Conservation (phyloP, 2,888 invertebrate species). For the Eupithecia inturbata region DNA sequence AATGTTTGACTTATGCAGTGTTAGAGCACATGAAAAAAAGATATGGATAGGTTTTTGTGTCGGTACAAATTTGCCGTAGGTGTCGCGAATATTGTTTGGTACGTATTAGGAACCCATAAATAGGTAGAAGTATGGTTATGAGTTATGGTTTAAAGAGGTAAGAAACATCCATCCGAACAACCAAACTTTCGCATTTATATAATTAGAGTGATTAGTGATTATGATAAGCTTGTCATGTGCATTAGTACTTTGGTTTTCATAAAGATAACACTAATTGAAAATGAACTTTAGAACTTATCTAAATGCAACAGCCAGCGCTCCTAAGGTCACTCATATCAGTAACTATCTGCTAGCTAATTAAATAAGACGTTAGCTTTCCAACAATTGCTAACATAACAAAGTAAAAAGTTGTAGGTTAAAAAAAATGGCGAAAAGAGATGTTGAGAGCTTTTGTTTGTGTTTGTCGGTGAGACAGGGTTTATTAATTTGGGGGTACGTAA, state of each 20-base stretch:
- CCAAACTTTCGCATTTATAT: neutral
- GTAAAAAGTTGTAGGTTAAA: neutral
- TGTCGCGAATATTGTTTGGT: too few species aligned
- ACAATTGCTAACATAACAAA: neutral
- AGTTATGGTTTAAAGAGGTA: neutral
- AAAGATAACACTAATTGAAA: neutral
- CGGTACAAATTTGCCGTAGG: too few species aligned
- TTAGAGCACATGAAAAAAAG: too few species aligned
- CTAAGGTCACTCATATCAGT: conserved; percentile 25
- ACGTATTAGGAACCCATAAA: too few species aligned
- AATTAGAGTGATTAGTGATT: neutral
- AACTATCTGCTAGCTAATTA: conserved; percentile 6
- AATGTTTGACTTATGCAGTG: too few species aligned
- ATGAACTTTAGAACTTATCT: conserved; percentile 18
- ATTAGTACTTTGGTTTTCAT: neutral
- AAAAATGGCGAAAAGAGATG: conserved; percentile 12
- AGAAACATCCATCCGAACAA: neutral
- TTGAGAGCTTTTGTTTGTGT: conserved; percentile 39
- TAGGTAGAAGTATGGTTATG: too few species aligned
- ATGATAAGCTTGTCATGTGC: neutral
- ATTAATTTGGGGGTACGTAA: conserved; percentile 36
- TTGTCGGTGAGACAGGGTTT: conserved; percentile 37
- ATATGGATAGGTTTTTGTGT: too few species aligned
- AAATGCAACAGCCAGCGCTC: conserved; percentile 10
- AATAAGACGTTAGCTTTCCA: conserved; percentile 17